phyloP scores from a whole-genome alignment of 1,140 invertebrate species.

The Penaeus japonicus region DNA sequence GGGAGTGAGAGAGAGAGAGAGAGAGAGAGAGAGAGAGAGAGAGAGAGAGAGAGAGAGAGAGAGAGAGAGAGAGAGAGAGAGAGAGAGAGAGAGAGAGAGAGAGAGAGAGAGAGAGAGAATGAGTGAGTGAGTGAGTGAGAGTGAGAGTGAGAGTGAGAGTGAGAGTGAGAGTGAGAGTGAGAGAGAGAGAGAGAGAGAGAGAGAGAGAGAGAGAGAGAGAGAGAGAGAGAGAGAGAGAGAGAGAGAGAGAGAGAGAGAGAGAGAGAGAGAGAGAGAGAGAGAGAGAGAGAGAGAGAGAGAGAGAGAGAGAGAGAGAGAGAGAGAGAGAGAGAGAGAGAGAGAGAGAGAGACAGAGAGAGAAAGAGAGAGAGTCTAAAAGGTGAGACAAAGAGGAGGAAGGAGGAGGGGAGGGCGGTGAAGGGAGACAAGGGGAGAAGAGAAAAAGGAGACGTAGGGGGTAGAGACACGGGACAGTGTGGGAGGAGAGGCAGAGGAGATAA shows the following conservation, averaged over 20 bases:
- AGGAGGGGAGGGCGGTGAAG: neutral
- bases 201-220: neutral
- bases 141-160: conserved; percentile 14
- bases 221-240: neutral
- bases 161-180: neutral
- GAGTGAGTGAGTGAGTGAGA: neutral
- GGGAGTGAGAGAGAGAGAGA: too few species aligned
- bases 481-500: neutral
- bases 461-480: too few species aligned
- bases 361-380: neutral
- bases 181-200: neutral
- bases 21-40: too few species aligned
- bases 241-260: conserved; percentile 2
- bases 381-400: neutral
- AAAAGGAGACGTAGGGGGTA: neutral
- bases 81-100: neutral
- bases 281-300: conserved; percentile 1
- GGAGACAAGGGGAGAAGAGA: neutral
- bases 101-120: neutral
- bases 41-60: neutral
- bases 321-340: neutral
- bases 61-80: neutral
- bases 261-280: neutral
- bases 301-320: conserved; percentile 14
- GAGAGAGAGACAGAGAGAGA: neutral